phyloP scores from a whole-genome alignment of 2,113 vertebrate genomes.

The Plestiodon gilberti region DNA sequence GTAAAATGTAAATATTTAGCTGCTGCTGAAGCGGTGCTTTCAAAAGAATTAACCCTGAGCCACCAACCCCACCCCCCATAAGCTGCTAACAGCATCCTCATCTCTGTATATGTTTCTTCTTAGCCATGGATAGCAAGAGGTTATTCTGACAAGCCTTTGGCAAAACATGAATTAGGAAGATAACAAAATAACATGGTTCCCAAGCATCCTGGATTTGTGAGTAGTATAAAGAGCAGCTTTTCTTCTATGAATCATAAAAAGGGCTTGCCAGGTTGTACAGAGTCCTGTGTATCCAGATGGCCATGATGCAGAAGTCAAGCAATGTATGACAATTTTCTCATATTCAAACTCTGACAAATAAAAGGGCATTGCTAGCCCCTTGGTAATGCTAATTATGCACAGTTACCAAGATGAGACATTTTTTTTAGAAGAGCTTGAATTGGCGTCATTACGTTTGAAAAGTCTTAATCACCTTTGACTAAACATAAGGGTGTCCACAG shows the following conservation, averaged over 20 bases:
- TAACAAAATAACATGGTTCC: conserved; percentile 27
- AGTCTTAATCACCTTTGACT: not conserved
- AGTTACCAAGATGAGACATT: accelerated
- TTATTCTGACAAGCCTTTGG: not conserved
- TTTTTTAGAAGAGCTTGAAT: not conserved
- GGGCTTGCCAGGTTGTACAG: accelerated
- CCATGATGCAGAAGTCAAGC: accelerated
- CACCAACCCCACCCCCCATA: not conserved
- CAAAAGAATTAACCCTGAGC: conserved; percentile 30
- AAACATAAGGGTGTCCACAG: accelerated
- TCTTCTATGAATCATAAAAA: conserved; percentile 10
- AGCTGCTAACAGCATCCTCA: not conserved
- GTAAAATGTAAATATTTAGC: accelerated
- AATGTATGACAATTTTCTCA: not conserved
- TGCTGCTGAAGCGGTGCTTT: not conserved
- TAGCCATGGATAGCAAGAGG: conserved; percentile 34
- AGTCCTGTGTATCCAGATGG: not conserved
- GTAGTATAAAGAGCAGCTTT: not conserved
- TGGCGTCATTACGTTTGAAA: not conserved
- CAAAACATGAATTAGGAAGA: not conserved
- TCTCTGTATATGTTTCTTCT: not conserved
- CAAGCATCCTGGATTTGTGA: conserved; percentile 37
- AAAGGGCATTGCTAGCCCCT: not conserved
- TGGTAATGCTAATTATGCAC: accelerated
- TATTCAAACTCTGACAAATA: not conserved